A percentile compares a stretch with the other conserved stretches of the same genome.
These are phyloP conservation scores for Trisateles emortualis DNA, from an alignment of 2,888 invertebrate species.

Conservation along the genomic window DNA sequence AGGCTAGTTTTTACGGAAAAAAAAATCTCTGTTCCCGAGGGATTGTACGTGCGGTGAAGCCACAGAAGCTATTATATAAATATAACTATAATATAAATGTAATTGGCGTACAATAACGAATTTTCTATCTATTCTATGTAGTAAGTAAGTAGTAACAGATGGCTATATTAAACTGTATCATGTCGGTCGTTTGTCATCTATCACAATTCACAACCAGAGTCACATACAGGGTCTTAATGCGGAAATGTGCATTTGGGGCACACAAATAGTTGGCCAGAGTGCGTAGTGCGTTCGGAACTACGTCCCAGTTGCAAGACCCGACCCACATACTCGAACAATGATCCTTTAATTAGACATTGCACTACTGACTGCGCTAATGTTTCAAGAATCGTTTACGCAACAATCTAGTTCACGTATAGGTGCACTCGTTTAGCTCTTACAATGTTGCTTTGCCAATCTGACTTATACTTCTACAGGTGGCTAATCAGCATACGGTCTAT, in stretches of 20 bases:
- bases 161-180: slow-evolving; percentile 20
- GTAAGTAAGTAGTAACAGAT: slow-evolving; percentile 13
- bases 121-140: too few species aligned
- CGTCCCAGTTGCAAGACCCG: slow-evolving; percentile 62
- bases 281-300: slow-evolving; percentile 65
- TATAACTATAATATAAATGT: too few species aligned
- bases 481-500: too few species aligned
- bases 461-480: too few species aligned
- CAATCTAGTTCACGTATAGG: slow-evolving; percentile 48
- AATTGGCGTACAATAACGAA: too few species aligned
- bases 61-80: too few species aligned
- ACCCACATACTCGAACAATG: slow-evolving; percentile 66
- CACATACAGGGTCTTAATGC: slow-evolving; percentile 59
- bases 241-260: slow-evolving; percentile 75
- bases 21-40: too few species aligned
- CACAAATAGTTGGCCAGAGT: slow-evolving; percentile 66
- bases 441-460: slow-evolving; percentile 11
- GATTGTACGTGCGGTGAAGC: too few species aligned
- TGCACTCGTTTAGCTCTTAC: slow-evolving; percentile 39
- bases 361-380: slow-evolving; percentile 58
- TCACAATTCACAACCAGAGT: slow-evolving; percentile 28
- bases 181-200: slow-evolving; percentile 29
- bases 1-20: too few species aligned
- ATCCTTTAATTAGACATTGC: slow-evolving; percentile 74
- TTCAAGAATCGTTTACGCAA: slow-evolving; percentile 65